Evolutionary conservation across 2,113 vertebrate species (phyloP), one percentile per base, ranked within the genome.

Genomic region (Ictidomys tridecemlineatus): DNA sequence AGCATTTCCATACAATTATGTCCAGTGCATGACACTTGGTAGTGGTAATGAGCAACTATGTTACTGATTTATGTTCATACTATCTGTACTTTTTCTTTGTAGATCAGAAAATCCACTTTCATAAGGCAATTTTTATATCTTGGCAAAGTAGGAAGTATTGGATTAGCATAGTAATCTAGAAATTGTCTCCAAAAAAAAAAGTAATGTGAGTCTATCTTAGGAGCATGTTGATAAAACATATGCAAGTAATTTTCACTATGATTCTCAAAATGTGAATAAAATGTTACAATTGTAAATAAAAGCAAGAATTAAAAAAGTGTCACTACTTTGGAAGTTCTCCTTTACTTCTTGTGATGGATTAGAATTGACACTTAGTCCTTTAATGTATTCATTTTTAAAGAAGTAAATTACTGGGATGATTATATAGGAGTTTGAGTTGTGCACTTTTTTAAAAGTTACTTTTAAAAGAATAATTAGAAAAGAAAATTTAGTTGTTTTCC

Each of bases 231-330:
- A 86, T 78, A 79, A 88, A 82, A 39, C 34, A 48, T 51, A 82
- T 94, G 5, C 37, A 89, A 69, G 5, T 91, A 74, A 72, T 51
- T 67, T 97, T 91, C 92, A 96, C n/a, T 73, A 37, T 53, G 8
- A 34, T 85, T 88, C 82, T 72, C 48, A 89, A 85, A 53, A 53
- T 89, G 30, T 28, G 82, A 95, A 84, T 34, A 51, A 69, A 88
- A 67, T 84, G 82, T 70, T 72, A 58, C 24, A 26, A 28, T 63
- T 26, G 61, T 26, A 63, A 63, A 26, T 65, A 94, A 91, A 97
- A 91, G 56, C 24, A 61, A 42, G 11, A 63, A 45, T 28, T 17
- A 14, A 74, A 58, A 20, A 76, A 39, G 7, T 18, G 30, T 28
- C 61, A 63, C 9, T 26, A 63, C 61, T 28, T 63, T 24, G 26